These are phyloP conservation scores for Adoxophyes honmai DNA, from an alignment of 1,140 invertebrate genomes.

Conservation along the genomic window DNA sequence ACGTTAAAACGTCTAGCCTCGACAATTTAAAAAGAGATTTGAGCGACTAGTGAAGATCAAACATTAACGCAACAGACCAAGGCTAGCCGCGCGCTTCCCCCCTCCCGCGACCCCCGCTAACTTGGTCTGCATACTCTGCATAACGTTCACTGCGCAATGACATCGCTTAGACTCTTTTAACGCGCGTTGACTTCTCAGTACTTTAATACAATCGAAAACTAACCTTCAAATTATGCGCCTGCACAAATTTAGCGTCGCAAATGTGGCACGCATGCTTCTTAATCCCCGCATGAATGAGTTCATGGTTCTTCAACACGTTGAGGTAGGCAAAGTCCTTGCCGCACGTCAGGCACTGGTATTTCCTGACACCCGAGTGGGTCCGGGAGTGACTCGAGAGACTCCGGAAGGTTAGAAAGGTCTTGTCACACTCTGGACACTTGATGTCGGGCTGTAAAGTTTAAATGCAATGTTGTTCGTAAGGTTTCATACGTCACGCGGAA, in stretches of 20 bases:
- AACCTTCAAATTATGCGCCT: conserved; percentile 67
- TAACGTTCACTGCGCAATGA: too few species aligned
- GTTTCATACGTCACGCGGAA: too few species aligned
- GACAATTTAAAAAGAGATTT: too few species aligned
- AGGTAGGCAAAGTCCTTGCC: conserved; percentile 82
- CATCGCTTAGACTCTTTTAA: too few species aligned
- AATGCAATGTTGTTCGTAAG: not conserved
- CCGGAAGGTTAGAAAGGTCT: conserved; percentile 62
- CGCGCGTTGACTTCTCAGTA: too few species aligned
- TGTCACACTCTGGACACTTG: conserved; percentile 68
- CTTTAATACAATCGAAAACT: conserved; percentile 14
- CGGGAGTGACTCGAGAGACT: conserved; percentile 81
- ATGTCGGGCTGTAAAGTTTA: conserved; percentile 68
- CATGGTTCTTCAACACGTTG: conserved; percentile 73
- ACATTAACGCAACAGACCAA: too few species aligned
- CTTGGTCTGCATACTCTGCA: too few species aligned
- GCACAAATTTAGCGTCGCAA: conserved; percentile 70
- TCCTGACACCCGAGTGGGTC: conserved; percentile 88
- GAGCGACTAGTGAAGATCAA: too few species aligned
- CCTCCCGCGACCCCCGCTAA: too few species aligned
- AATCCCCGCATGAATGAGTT: conserved; percentile 64
- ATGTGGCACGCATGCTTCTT: conserved; percentile 70
- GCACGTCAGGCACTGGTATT: conserved; percentile 88
- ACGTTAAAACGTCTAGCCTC: too few species aligned
- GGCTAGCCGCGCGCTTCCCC: too few species aligned